phyloP scores from a whole-genome alignment of 2,797 vertebrate species.

The Brachyrhaphis roseni region DNA sequence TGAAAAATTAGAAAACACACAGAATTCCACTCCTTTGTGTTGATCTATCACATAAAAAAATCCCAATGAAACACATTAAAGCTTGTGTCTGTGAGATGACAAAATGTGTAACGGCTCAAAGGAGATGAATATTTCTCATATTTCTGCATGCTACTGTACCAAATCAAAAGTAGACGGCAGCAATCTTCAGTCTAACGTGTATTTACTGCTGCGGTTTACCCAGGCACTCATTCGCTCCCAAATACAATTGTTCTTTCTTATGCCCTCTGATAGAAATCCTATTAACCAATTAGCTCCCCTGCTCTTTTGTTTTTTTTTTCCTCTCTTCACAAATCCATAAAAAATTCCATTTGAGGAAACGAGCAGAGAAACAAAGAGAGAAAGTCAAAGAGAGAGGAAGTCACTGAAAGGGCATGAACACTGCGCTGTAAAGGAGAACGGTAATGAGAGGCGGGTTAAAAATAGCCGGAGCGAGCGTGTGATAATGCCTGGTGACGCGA shows the following conservation, averaged over 20 bases:
- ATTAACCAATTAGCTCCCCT: constrained; percentile 67
- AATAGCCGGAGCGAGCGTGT: constrained; percentile 46
- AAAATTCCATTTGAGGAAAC: constrained; percentile 53
- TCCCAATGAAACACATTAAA: background rate
- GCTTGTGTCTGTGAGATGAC: background rate
- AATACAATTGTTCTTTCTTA: constrained; percentile 64
- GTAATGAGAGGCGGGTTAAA: constrained; percentile 57
- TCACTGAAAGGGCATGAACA: constrained; percentile 40
- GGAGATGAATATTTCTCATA: background rate
- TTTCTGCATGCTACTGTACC: background rate
- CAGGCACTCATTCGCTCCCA: constrained; percentile 22
- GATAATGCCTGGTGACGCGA: constrained; percentile 44
- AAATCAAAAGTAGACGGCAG: constrained; percentile 25
- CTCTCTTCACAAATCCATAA: constrained; percentile 62
- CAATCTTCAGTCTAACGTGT: constrained; percentile 22
- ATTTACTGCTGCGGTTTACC: constrained; percentile 28
- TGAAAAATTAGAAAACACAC: background rate
- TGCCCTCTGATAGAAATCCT: constrained; percentile 72
- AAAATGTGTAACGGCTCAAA: background rate
- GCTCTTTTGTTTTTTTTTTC: constrained; percentile 27
- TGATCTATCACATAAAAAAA: background rate
- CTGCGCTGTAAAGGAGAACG: constrained; percentile 55
- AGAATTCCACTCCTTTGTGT: background rate
- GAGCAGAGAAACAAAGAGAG: constrained; percentile 32
- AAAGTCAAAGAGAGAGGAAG: constrained; percentile 51